A percentile compares a stretch with the other conserved stretches of the same genome.
These are phyloP conservation scores for Loris lydekkerianus DNA, from an alignment of 2,797 vertebrate species.

Conservation along the genomic window DNA sequence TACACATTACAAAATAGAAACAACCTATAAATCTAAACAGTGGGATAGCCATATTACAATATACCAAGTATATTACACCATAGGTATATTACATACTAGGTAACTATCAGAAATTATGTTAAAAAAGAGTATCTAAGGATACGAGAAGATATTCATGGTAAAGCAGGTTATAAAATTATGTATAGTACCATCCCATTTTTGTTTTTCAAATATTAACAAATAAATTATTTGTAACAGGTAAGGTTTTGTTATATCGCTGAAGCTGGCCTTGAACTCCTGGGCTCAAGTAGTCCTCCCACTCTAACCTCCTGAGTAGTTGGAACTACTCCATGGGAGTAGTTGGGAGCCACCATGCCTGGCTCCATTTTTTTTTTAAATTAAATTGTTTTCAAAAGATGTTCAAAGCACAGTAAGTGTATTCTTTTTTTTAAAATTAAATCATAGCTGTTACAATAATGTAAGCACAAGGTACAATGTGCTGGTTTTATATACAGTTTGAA, in stretches of 20 bases:
- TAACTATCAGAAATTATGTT: background rate
- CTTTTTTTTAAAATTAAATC: no score
- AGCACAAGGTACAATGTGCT: no score
- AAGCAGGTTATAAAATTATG: background rate
- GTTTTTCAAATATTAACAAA: background rate
- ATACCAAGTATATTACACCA: background rate
- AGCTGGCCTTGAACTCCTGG: no score
- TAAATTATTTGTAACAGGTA: background rate
- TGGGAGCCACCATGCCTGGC: background rate
- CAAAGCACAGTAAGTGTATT: no score
- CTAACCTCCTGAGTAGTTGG: background rate
- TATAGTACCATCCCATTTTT: background rate
- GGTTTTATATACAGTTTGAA: no score
- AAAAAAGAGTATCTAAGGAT: background rate
- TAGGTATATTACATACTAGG: background rate
- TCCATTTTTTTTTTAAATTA: background rate
- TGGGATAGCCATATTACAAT: background rate
- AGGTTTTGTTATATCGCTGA: background rate
- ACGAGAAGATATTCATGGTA: background rate
- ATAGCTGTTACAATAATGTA: no score
- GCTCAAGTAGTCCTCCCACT: no score
- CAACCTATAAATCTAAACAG: background rate
- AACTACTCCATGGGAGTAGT: background rate
- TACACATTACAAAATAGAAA: background rate
- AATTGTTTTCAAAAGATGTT: no score